These are phyloP conservation scores for Bombus waltoni DNA, from an alignment of 1,140 invertebrate species.

Conservation along the genomic window DNA sequence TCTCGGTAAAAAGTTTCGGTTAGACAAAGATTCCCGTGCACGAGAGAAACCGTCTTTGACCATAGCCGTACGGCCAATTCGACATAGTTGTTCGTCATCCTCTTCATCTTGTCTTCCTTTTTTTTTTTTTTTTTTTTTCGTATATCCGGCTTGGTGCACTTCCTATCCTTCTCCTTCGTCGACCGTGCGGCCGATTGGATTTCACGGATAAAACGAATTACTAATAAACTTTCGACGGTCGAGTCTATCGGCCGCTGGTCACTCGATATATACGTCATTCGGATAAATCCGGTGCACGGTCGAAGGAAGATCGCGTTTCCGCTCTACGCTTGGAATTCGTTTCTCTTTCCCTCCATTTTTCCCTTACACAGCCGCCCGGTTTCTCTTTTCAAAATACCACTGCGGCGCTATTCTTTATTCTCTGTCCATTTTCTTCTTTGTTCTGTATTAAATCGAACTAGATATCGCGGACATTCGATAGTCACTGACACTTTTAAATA, in stretches of 20 bases:
- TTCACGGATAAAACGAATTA: constrained; percentile 47
- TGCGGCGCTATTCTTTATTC: too few species aligned
- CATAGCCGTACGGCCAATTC: constrained; percentile 8
- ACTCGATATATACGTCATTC: constrained; percentile 5
- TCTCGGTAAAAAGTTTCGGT: constrained; percentile 51
- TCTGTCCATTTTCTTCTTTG: too few species aligned
- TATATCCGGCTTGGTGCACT: neutral
- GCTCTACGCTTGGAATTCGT: neutral
- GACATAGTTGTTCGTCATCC: constrained; percentile 13
- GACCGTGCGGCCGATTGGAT: constrained; percentile 21
- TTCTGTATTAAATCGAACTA: neutral
- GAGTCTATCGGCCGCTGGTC: constrained; percentile 21
- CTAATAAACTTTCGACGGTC: constrained; percentile 41
- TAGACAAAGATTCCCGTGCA: constrained; percentile 34
- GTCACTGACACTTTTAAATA: too few species aligned
- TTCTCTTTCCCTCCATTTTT: neutral
- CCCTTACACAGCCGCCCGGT: neutral
- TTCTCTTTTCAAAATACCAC: too few species aligned
- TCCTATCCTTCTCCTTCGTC: neutral
- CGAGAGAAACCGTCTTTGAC: neutral
- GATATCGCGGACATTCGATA: neutral
- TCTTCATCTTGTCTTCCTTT: neutral
- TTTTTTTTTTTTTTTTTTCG: neutral
- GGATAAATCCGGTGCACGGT: neutral
- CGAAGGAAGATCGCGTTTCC: neutral